These are phyloP conservation scores for Sebastolobus alascanus DNA, from an alignment of 2,797 vertebrate species.

Conservation along the genomic window DNA sequence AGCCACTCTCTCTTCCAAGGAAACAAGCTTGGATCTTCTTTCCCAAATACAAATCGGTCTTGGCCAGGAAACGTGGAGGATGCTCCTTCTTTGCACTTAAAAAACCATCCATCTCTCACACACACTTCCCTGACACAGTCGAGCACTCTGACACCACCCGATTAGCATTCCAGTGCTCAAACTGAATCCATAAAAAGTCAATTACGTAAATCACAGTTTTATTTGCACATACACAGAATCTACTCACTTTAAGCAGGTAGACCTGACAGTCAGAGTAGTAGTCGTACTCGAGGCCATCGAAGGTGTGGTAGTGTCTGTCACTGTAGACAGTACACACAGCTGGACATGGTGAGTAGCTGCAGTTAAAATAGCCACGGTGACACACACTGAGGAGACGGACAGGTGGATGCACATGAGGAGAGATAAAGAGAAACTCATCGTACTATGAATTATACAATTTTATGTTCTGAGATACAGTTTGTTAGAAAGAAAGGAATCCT, in stretches of 20 bases:
- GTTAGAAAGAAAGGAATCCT: background rate
- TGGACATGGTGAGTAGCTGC: conserved; percentile 94
- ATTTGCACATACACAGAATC: background rate
- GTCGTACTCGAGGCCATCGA: conserved; percentile 97
- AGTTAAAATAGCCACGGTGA: conserved; percentile 94
- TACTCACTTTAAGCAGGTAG: conserved; percentile 93
- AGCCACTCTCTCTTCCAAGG: conserved; percentile 83
- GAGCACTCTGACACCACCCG: background rate
- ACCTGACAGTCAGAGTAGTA: conserved; percentile 97
- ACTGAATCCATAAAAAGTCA: conserved; percentile 12
- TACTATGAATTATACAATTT: background rate
- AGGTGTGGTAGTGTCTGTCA: conserved; percentile 96
- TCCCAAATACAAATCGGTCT: conserved; percentile 76
- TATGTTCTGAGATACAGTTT: background rate
- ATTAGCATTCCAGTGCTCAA: conserved; percentile 10
- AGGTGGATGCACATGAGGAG: conserved; percentile 26
- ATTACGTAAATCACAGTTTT: background rate
- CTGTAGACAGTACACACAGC: conserved; percentile 96
- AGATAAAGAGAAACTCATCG: background rate
- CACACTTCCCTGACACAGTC: conserved; percentile 18
- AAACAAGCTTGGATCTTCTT: conserved; percentile 80
- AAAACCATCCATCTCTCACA: conserved; percentile 13
- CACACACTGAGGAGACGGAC: conserved; percentile 87
- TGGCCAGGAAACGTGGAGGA: conserved; percentile 44
- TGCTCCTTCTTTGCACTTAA: conserved; percentile 41